These are phyloP conservation scores for Equus przewalskii DNA, from an alignment of 2,113 vertebrate genomes.

Conservation along the genomic window DNA sequence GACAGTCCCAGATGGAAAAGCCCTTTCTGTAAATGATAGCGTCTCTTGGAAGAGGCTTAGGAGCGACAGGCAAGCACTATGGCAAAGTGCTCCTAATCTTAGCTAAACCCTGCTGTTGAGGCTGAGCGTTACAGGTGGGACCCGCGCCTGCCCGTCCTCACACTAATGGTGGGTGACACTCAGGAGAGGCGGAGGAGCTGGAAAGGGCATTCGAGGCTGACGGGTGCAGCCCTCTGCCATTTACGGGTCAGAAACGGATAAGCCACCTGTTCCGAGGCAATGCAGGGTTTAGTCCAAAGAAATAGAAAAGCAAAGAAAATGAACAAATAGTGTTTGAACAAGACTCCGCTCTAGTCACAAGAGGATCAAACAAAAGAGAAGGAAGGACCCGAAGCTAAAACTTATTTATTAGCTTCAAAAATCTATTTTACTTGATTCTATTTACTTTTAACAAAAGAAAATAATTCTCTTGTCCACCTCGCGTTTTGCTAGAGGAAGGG, in stretches of 20 bases:
- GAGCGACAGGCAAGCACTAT: rapidly evolving
- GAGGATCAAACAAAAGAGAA: not conserved
- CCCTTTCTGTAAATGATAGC: not conserved
- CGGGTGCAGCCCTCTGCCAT: rapidly evolving
- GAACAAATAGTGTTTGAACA: not conserved
- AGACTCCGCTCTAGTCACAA: not conserved
- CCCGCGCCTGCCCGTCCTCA: rapidly evolving
- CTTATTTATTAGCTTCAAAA: not conserved
- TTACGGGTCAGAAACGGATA: not conserved
- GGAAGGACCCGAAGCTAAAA: not conserved
- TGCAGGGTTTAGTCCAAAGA: not conserved
- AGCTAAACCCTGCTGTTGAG: not conserved
- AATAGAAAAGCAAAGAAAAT: not conserved
- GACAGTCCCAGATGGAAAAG: not conserved
- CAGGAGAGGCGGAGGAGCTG: rapidly evolving
- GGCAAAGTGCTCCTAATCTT: not conserved
- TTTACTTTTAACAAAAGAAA: not conserved
- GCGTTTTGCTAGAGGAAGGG: not conserved
- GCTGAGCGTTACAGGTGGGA: rapidly evolving
- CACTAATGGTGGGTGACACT: rapidly evolving
- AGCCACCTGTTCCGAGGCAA: not conserved
- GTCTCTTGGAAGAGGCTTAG: not conserved
- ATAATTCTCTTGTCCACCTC: not conserved
- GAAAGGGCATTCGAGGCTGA: rapidly evolving
- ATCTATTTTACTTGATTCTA: no score